A percentile compares a stretch with the other conserved stretches of the same genome.
These are phyloP conservation scores for Tachysurus fulvidraco DNA, from an alignment of 2,113 vertebrate species.

Conservation along the genomic window DNA sequence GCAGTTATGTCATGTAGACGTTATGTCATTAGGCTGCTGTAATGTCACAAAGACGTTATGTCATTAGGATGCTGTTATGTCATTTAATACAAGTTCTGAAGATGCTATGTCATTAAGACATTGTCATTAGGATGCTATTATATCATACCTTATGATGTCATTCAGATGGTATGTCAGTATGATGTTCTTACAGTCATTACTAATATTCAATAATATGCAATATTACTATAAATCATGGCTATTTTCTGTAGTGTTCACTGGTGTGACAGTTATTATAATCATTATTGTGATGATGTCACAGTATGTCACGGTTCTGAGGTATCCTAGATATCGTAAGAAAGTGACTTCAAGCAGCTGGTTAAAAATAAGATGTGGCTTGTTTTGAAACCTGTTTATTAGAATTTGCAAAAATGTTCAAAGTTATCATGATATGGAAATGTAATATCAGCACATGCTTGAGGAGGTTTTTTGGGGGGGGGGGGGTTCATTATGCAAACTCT, in stretches of 20 bases:
- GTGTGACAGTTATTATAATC: neutral
- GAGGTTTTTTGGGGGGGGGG: too few relatives aligned
- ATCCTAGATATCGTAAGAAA: neutral
- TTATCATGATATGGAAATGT: neutral
- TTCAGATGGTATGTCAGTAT: neutral
- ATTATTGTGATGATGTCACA: neutral
- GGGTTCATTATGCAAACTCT: neutral
- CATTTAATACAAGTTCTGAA: neutral
- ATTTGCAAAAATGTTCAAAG: neutral
- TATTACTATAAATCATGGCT: neutral
- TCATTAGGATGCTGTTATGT: neutral
- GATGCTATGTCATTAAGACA: too few relatives aligned
- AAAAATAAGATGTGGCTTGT: too few relatives aligned
- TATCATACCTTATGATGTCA: neutral
- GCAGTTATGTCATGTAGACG: too few relatives aligned
- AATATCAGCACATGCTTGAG: constrained; percentile 9
- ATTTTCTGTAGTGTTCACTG: neutral
- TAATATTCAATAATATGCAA: neutral
- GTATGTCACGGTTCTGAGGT: neutral
- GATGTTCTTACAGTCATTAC: neutral
- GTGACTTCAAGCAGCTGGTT: neutral
- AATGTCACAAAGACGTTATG: neutral
- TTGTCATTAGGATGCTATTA: neutral
- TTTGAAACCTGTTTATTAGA: too few relatives aligned
- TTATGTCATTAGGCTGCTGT: too few relatives aligned